phyloP scores from a whole-genome alignment of 2,797 vertebrate species.

The Brachyrhaphis roseni region DNA sequence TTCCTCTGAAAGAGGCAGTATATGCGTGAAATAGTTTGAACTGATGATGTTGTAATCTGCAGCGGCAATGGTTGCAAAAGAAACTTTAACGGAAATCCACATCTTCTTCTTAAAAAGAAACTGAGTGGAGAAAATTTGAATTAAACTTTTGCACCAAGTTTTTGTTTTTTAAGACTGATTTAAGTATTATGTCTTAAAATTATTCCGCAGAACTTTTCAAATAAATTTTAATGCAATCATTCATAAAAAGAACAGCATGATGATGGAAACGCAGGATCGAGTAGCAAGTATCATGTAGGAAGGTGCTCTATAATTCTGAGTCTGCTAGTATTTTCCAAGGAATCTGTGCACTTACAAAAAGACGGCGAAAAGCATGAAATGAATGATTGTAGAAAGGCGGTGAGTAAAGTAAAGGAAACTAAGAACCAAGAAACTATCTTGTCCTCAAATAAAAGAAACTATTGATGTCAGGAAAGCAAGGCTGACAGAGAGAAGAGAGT shows the following conservation, averaged over 20 bases:
- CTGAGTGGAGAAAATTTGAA: neutral
- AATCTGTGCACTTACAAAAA: constrained; percentile 1
- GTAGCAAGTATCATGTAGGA: neutral
- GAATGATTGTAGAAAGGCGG: neutral
- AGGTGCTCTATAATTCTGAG: neutral
- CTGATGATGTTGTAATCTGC: neutral
- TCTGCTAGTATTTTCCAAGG: neutral
- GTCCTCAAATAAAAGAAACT: constrained; percentile 10
- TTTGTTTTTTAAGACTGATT: neutral
- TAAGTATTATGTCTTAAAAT: neutral
- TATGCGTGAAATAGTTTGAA: neutral
- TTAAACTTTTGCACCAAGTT: neutral
- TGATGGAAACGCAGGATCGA: neutral
- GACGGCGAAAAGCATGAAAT: neutral
- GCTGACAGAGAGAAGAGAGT: neutral
- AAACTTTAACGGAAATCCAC: neutral
- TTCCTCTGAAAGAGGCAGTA: neutral
- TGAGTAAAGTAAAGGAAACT: constrained; percentile 1
- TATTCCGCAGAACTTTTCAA: neutral
- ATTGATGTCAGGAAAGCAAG: constrained; percentile 8
- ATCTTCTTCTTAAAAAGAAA: neutral
- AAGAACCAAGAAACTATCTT: constrained; percentile 5
- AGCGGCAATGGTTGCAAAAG: neutral
- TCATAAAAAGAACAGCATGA: neutral
- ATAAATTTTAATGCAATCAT: neutral